These are phyloP conservation scores for Apotomis capreana DNA, from an alignment of 2,888 invertebrate genomes.

Conservation along the genomic window DNA sequence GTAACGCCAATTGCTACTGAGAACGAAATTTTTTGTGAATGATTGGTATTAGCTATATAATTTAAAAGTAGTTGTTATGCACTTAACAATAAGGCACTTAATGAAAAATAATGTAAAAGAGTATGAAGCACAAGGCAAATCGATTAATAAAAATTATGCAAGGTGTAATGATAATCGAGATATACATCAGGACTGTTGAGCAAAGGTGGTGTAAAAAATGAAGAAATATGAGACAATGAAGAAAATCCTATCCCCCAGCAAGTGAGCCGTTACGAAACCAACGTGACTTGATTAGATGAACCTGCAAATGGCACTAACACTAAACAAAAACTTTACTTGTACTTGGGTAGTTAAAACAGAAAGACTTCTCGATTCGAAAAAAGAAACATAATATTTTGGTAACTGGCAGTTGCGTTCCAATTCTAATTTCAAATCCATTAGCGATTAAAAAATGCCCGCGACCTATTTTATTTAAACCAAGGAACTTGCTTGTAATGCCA, in stretches of 20 bases:
- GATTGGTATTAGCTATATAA: background rate
- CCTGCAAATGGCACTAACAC: slow-evolving; percentile 42
- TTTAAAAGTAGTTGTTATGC: background rate
- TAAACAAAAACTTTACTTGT: slow-evolving; percentile 19
- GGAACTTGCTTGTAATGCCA: slow-evolving; percentile 37
- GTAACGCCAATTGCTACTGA: background rate
- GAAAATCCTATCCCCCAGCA: slow-evolving; percentile 53
- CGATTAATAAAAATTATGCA: slow-evolving; percentile 24
- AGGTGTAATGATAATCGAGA: slow-evolving; percentile 23
- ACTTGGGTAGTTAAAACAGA: slow-evolving; percentile 11
- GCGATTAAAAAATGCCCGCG: slow-evolving; percentile 41
- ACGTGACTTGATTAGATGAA: slow-evolving; percentile 68
- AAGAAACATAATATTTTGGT: background rate
- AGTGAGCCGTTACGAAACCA: slow-evolving; percentile 37
- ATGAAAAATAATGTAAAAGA: background rate
- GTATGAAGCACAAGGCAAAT: background rate
- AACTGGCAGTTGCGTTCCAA: slow-evolving; percentile 9
- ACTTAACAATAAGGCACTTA: background rate
- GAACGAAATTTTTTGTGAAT: background rate
- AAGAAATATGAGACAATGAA: slow-evolving; percentile 49
- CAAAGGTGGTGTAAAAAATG: slow-evolving; percentile 49
- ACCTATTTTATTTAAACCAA: slow-evolving; percentile 31
- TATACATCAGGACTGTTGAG: slow-evolving; percentile 34
- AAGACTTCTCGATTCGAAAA: slow-evolving; percentile 14
- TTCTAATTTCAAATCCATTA: slow-evolving; percentile 27